phyloP scores from a whole-genome alignment of 2,888 invertebrate genomes.

The Allophyes oxyacanthae region DNA sequence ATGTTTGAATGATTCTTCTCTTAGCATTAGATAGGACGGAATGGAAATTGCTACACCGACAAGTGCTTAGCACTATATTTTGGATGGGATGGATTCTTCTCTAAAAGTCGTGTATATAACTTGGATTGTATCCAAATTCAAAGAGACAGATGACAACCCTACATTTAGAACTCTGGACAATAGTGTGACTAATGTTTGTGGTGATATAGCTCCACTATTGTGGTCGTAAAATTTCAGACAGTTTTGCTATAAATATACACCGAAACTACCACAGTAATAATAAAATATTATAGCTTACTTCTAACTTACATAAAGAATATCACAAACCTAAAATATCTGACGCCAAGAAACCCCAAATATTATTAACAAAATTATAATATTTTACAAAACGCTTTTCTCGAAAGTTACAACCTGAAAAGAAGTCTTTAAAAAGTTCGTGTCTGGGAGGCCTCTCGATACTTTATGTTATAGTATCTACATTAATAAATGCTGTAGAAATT shows the following conservation, averaged over 20 bases:
- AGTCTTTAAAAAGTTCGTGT: background rate
- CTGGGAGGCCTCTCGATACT: conserved; percentile 9
- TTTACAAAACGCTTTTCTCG: too few relatives aligned
- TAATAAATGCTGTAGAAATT: conserved; percentile 12
- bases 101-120: conserved; percentile 19
- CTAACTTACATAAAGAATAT: background rate
- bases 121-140: conserved; percentile 46
- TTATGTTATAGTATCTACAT: background rate
- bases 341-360: background rate
- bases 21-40: too few relatives aligned
- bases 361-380: too few relatives aligned
- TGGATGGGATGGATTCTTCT: too few relatives aligned
- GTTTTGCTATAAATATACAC: conserved; percentile 47
- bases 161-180: conserved; percentile 36
- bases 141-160: conserved; percentile 51
- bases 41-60: too few relatives aligned
- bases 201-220: conserved; percentile 40
- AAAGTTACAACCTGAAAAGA: too few relatives aligned
- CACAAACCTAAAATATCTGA: background rate
- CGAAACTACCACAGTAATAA: conserved; percentile 34
- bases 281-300: conserved; percentile 43
- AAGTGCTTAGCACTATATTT: too few relatives aligned
- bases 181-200: conserved; percentile 53
- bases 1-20: conserved; percentile 28
- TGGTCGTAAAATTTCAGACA: conserved; percentile 44